Conservation (phyloP, 2,888 invertebrate species). For the Tuberolachnus salignus region DNA sequence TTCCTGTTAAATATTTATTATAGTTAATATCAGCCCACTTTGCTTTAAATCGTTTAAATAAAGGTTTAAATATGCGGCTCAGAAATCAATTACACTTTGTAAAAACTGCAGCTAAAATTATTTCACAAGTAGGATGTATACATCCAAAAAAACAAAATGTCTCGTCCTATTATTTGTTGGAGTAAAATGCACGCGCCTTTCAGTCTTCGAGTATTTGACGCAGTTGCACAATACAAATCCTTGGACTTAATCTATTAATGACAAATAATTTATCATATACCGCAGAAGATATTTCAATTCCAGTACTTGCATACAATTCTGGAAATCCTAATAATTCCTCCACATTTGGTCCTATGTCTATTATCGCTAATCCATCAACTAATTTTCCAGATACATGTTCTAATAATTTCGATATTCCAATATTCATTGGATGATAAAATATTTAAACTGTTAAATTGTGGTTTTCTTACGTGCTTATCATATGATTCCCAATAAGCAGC, state of each 20-base stretch:
- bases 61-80: not conserved
- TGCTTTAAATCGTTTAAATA: constrained; percentile 1
- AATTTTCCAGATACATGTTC: not conserved
- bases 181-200: not conserved
- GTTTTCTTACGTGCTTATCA: not conserved
- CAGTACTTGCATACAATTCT: not conserved
- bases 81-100: not conserved
- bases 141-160: not conserved
- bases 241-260: not conserved
- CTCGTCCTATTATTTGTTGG: not conserved
- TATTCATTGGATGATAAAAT: not conserved
- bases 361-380: not conserved
- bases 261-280: not conserved
- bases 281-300: not conserved
- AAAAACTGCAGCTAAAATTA: not conserved
- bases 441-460: not conserved
- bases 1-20: not conserved
- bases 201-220: not conserved
- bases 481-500: not conserved
- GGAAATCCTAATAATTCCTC: not conserved
- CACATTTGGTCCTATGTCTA: not conserved
- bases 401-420: not conserved
- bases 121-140: not conserved
- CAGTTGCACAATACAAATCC: not conserved
- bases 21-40: not conserved